A percentile compares a stretch with the other conserved stretches of the same genome.
These are phyloP conservation scores for Eptatretus burgeri DNA, from an alignment of 2,113 vertebrate genomes.

Conservation along the genomic window DNA sequence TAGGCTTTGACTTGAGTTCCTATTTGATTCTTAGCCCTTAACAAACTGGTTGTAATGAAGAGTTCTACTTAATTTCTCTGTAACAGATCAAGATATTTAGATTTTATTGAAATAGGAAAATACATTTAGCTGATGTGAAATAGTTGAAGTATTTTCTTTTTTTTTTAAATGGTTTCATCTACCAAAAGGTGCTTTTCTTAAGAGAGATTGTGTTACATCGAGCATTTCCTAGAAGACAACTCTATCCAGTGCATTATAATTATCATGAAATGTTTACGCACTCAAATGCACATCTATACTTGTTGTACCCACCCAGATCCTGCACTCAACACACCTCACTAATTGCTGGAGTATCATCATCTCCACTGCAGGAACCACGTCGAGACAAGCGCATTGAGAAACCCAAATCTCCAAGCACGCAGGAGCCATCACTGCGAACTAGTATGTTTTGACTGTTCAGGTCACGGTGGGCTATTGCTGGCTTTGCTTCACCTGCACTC, in stretches of 20 bases:
- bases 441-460: conserved; percentile 3
- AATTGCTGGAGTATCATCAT: not conserved
- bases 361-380: not conserved
- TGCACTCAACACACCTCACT: not conserved
- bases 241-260: too few relatives aligned
- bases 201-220: too few relatives aligned
- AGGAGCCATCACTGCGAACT: conserved; percentile 2
- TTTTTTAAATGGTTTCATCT: too few relatives aligned
- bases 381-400: conserved; percentile 2
- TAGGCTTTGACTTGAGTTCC: too few relatives aligned
- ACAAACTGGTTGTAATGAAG: too few relatives aligned
- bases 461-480: conserved; percentile 4
- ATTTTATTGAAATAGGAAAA: too few relatives aligned
- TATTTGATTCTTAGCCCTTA: too few relatives aligned
- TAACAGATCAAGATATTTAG: too few relatives aligned
- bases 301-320: not conserved
- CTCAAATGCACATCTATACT: not conserved
- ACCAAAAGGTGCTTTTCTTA: too few relatives aligned
- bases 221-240: not conserved
- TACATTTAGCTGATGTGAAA: too few relatives aligned
- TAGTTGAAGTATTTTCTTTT: too few relatives aligned
- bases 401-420: not conserved
- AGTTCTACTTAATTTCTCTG: too few relatives aligned
- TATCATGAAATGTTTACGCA: not conserved
- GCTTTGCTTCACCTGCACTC: not conserved